These are phyloP conservation scores for Synanthedon vespiformis DNA, from an alignment of 2,888 invertebrate genomes.

Conservation along the genomic window DNA sequence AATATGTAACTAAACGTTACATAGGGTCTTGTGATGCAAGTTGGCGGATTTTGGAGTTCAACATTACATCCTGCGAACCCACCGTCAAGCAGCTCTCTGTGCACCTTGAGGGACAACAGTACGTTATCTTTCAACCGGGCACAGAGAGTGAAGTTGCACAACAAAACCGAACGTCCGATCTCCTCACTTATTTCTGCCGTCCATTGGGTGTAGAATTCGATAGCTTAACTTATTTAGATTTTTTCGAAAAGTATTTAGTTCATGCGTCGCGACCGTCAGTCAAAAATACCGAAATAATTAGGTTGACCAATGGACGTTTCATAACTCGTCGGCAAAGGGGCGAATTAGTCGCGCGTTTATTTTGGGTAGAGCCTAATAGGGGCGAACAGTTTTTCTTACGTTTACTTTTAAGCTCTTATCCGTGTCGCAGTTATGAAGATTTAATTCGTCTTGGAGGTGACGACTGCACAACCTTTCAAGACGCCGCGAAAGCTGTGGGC, in stretches of 20 bases:
- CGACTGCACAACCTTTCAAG: conserved; percentile 9
- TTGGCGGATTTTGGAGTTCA: conserved; percentile 2
- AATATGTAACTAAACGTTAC: conserved; percentile 1
- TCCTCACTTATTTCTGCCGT: not conserved
- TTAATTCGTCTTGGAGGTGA: conserved; percentile 7
- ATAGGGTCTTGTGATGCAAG: conserved; percentile 3
- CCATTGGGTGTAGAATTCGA: conserved; percentile 4
- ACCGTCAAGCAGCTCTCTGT: conserved; percentile 1
- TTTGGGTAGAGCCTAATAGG: conserved; percentile 8
- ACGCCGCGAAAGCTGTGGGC: conserved; percentile 6
- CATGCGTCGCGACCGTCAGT: not conserved
- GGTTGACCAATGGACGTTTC: not conserved
- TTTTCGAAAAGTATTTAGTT: not conserved
- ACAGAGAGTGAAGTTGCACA: not conserved
- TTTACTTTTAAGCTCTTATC: conserved; percentile 1
- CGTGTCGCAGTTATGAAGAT: conserved; percentile 5
- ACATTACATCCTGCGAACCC: not conserved
- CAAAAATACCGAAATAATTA: not conserved
- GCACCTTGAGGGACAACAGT: not conserved
- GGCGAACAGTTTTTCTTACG: conserved; percentile 8
- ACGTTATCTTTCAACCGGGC: not conserved
- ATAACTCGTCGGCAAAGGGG: conserved; percentile 1
- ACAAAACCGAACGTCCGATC: too few relatives aligned
- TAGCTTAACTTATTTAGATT: conserved; percentile 5
- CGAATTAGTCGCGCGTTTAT: conserved; percentile 3